phyloP scores from a whole-genome alignment of 2,888 invertebrate species.

The Netelia fuscicornis region DNA sequence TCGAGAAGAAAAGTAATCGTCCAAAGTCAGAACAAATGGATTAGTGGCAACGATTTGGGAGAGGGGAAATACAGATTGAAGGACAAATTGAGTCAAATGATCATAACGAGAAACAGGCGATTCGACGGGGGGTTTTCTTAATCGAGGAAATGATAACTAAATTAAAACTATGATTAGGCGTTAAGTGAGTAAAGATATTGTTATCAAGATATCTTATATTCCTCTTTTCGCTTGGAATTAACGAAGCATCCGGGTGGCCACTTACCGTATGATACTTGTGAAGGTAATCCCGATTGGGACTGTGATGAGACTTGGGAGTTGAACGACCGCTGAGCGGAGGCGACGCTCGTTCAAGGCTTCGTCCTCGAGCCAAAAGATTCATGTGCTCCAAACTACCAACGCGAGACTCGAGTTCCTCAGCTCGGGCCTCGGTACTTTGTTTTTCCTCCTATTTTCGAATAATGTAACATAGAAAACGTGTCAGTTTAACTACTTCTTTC shows the following conservation, averaged over 20 bases:
- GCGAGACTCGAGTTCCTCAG: conserved; percentile 98
- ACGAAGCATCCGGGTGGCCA: conserved; percentile 67
- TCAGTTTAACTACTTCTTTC: neutral
- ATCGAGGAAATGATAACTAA: conserved; percentile 40
- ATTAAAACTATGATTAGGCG: conserved; percentile 19
- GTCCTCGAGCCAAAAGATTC: conserved; percentile 92
- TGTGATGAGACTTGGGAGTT: conserved; percentile 92
- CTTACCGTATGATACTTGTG: conserved; percentile 99
- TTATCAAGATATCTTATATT: neutral
- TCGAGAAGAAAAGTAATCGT: conserved; percentile 19
- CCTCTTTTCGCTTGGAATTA: neutral
- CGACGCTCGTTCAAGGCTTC: conserved; percentile 89
- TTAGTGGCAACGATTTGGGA: conserved; percentile 12
- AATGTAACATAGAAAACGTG: conserved; percentile 3
- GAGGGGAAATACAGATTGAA: neutral
- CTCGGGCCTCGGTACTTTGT: conserved; percentile 97
- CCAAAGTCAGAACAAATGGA: conserved; percentile 23
- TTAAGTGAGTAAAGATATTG: neutral
- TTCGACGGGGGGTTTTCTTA: neutral
- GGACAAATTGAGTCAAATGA: neutral
- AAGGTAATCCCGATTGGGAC: conserved; percentile 93
- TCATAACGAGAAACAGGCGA: neutral
- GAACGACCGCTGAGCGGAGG: conserved; percentile 96
- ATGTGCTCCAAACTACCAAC: conserved; percentile 98
- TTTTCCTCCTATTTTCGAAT: conserved; percentile 93